Evolutionary conservation across 2,888 invertebrate species (phyloP), one percentile per base, ranked within the genome.

Genomic region (Drosophila demipolita): DNA sequence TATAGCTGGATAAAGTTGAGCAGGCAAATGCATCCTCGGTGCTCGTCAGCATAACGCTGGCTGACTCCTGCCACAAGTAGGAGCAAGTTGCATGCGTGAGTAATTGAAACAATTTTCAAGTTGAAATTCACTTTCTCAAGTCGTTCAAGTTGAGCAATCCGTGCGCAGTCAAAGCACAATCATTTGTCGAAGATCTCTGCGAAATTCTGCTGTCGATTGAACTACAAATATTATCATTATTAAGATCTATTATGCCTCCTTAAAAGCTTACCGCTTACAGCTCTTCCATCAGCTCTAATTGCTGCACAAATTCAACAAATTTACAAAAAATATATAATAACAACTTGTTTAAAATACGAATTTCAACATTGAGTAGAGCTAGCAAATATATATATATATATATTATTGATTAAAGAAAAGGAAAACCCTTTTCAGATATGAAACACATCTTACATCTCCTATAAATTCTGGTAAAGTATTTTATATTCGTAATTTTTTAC

Each of bases 51-150:
- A 54, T 36, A 40, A 26, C 20, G 4, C 17, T 12, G 35, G 20
- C 29, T 23, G 36, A 32, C 9, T 29, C 1, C 23, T 50, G 15
- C 45, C 15, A 29, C 26, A 29, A 49, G 29, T 17, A 23, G 8
- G 20, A 35, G 6, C 17, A 26, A 26, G 64, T 50, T 65, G 69
- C 75, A 55, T 75, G 69, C 62, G 50, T 59, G 26, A 49, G 73
- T 73, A 82, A 82, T 79, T 76, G 79, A 81, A 82, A 82, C 79
- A 79, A 70, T 81, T 81, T 70, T 63, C 78, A 67, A 79, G 36
- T 68, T 70, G 62, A 53, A 77, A 70, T 66, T 75, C 57, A 66
- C 57, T 72, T 68, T 26, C n/a, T 12, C 55, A 29, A 40, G 40
- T 61, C 59, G 53, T 69, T 59, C 59, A 17, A 52, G 32, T 17